A percentile compares a stretch with the other conserved stretches of the same genome.
phyloP scores from a whole-genome alignment of 1,140 invertebrate species.

The Drosophila ogumai region DNA sequence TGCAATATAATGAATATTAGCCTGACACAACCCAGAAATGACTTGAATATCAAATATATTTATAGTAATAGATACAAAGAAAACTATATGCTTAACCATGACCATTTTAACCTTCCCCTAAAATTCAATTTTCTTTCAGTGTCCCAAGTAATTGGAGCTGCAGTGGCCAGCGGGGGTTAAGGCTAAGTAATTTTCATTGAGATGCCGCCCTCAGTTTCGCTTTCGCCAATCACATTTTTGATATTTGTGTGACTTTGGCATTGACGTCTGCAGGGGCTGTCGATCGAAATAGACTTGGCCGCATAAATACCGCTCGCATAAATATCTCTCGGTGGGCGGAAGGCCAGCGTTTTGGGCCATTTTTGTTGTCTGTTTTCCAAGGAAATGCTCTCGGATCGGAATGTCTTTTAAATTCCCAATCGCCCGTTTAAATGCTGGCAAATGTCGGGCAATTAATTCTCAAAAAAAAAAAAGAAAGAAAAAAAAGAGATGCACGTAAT shows the following conservation, averaged over 20 bases:
- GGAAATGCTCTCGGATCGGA: slow-evolving; percentile 30
- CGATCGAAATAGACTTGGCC: slow-evolving; percentile 71
- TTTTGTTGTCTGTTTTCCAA: slow-evolving; percentile 26
- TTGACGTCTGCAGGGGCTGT: slow-evolving; percentile 62
- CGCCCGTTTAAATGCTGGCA: slow-evolving; percentile 32
- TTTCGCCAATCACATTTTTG: slow-evolving; percentile 67
- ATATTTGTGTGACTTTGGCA: slow-evolving; percentile 77
- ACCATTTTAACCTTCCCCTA: too few relatives aligned
- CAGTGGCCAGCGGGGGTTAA: slow-evolving; percentile 38
- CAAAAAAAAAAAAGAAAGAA: background rate
- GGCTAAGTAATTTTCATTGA: slow-evolving; percentile 35
- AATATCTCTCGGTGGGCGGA: slow-evolving; percentile 38
- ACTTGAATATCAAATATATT: background rate
- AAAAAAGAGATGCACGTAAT: slow-evolving; percentile 48
- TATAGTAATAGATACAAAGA: background rate
- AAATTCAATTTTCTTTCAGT: background rate
- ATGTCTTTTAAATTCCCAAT: slow-evolving; percentile 40
- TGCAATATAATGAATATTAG: slow-evolving; percentile 1
- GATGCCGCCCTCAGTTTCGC: slow-evolving; percentile 44
- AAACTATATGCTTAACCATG: background rate
- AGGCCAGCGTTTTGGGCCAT: slow-evolving; percentile 41
- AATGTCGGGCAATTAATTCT: slow-evolving; percentile 50
- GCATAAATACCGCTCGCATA: slow-evolving; percentile 53
- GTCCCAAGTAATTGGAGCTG: slow-evolving; percentile 34
- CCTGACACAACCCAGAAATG: background rate